phyloP scores from a whole-genome alignment of 2,113 vertebrate genomes.

The Melozone crissalis region DNA sequence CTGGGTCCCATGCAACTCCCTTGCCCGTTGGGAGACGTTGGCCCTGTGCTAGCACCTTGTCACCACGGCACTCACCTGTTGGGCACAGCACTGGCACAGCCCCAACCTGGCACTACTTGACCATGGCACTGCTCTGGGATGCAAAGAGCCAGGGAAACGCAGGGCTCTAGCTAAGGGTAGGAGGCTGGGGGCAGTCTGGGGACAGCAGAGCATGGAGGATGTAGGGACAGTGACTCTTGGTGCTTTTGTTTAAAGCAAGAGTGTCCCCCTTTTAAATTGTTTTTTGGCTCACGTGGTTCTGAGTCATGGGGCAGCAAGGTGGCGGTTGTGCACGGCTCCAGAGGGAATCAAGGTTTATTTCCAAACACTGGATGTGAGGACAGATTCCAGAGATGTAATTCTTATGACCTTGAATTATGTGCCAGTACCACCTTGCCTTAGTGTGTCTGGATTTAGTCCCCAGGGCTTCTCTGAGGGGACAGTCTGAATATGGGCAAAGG shows the following conservation, averaged over 20 bases:
- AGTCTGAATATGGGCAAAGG: not conserved
- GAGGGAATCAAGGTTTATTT: not conserved
- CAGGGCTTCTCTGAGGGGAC: not conserved
- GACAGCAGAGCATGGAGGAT: not conserved
- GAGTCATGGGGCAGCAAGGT: not conserved
- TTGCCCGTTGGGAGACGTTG: not conserved
- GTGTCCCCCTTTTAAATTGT: not conserved
- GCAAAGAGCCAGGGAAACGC: not conserved
- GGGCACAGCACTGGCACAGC: fast-evolving
- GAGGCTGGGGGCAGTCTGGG: not conserved
- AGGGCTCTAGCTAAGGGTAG: not conserved
- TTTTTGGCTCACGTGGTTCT: not conserved
- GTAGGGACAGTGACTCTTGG: not conserved
- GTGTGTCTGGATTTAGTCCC: not conserved
- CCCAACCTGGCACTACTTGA: not conserved
- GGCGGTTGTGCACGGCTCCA: not conserved
- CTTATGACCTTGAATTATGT: not conserved
- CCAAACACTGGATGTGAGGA: not conserved
- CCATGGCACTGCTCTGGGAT: not conserved
- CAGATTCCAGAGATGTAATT: not conserved
- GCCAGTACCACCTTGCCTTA: not conserved
- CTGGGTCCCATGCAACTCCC: not conserved
- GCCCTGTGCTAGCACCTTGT: fast-evolving
- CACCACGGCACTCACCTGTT: fast-evolving
- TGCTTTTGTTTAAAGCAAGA: not conserved